phyloP scores from a whole-genome alignment of 2,888 invertebrate genomes.

The Dolomedes plantarius region DNA sequence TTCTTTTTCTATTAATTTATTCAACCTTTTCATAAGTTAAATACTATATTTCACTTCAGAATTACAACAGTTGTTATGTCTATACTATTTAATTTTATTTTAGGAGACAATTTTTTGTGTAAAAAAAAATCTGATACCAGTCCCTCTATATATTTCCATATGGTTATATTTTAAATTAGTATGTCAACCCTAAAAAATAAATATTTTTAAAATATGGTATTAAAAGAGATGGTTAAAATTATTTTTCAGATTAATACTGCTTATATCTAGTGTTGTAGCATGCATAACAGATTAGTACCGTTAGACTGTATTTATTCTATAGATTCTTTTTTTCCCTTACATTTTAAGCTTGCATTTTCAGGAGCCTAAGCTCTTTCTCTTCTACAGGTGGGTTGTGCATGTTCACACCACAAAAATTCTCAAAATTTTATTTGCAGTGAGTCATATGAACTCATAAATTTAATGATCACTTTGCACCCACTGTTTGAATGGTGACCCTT shows the following conservation, averaged over 20 bases:
- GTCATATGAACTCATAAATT: neutral
- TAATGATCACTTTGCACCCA: conserved; percentile 26
- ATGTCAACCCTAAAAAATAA: too few relatives aligned
- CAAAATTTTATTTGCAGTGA: conserved; percentile 15
- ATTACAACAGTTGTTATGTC: too few relatives aligned
- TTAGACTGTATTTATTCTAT: conserved; percentile 27
- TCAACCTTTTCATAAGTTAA: too few relatives aligned
- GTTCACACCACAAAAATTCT: conserved; percentile 39
- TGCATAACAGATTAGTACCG: conserved; percentile 23
- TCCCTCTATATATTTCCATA: too few relatives aligned
- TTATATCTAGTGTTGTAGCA: conserved; percentile 32
- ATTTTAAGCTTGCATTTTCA: conserved; percentile 71
- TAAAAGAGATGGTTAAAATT: too few relatives aligned
- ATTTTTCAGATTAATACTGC: conserved; percentile 1
- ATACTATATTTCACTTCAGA: too few relatives aligned
- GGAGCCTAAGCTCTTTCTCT: conserved; percentile 71
- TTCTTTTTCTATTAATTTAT: too few relatives aligned
- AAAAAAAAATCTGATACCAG: too few relatives aligned
- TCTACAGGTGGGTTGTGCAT: conserved; percentile 70
- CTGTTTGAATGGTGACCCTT: conserved; percentile 19
- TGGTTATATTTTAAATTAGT: too few relatives aligned
- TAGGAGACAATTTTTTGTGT: too few relatives aligned
- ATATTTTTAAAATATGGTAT: too few relatives aligned
- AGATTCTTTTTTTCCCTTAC: conserved; percentile 53
- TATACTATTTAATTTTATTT: too few relatives aligned